phyloP scores from a whole-genome alignment of 53 echinoderm and acorn worm species.

The Henricia sp. region DNA sequence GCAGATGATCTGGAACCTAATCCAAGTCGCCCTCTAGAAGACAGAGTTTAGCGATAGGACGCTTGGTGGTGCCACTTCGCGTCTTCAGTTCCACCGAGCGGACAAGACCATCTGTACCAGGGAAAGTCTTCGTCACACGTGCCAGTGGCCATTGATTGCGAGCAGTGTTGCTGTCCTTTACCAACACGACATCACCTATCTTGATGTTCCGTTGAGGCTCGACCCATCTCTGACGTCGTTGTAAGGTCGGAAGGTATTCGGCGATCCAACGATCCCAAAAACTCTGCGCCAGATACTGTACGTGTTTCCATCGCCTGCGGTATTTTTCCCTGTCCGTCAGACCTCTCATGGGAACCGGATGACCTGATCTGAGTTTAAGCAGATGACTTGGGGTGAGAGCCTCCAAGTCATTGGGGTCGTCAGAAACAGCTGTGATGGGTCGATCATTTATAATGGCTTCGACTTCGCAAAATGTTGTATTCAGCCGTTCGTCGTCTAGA shows the following conservation, averaged over 20 bases:
- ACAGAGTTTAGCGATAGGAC: no score
- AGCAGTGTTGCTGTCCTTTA: background rate
- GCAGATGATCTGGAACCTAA: no score
- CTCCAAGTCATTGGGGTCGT: background rate
- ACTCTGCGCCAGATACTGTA: background rate
- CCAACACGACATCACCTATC: background rate
- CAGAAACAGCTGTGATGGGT: no score
- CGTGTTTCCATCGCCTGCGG: background rate
- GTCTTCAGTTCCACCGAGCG: no score
- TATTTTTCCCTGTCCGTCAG: background rate
- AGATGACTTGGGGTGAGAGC: background rate
- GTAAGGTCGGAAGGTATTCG: background rate
- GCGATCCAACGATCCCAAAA: background rate
- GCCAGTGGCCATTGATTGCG: background rate
- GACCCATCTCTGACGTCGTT: no score
- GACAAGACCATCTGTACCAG: background rate
- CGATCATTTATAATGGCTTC: background rate
- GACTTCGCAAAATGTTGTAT: background rate
- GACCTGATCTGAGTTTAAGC: background rate
- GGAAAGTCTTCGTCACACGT: background rate
- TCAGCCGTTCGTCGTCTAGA: background rate
- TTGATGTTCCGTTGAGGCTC: background rate
- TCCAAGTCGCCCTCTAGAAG: no score
- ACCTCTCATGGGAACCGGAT: background rate
- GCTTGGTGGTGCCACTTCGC: no score